phyloP scores from a whole-genome alignment of 2,888 invertebrate species.

The Agrotis ipsilon region DNA sequence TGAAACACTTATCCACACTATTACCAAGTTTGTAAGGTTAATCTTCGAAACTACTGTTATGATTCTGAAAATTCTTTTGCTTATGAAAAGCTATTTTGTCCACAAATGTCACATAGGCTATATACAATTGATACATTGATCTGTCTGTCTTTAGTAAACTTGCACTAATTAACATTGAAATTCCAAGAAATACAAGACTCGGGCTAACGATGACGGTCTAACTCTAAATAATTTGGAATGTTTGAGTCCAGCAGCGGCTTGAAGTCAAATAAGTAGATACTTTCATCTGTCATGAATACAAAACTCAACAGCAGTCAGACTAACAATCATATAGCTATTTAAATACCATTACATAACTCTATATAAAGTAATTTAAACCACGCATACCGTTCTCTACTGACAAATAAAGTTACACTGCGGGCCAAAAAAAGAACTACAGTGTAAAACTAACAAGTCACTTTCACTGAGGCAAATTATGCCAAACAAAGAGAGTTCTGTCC shows the following conservation, averaged over 20 bases:
- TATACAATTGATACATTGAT: too few species aligned
- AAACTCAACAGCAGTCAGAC: slow-evolving; percentile 17
- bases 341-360: slow-evolving; percentile 39
- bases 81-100: too few species aligned
- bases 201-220: neutral
- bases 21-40: too few species aligned
- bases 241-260: slow-evolving; percentile 6
- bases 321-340: slow-evolving; percentile 26
- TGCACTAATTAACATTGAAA: neutral
- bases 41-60: too few species aligned
- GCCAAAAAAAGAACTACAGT: slow-evolving; percentile 42
- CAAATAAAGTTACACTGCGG: slow-evolving; percentile 47
- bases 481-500: slow-evolving; percentile 58
- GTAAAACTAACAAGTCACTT: slow-evolving; percentile 56
- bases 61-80: too few species aligned
- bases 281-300: slow-evolving; percentile 5
- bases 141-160: neutral
- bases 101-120: too few species aligned
- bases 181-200: neutral
- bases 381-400: slow-evolving; percentile 32
- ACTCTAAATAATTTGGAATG: neutral
- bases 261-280: neutral
- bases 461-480: slow-evolving; percentile 60
- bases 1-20: neutral
- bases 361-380: slow-evolving; percentile 55